phyloP scores from a whole-genome alignment of 1,140 invertebrate species.

The Drosophila sechellia region DNA sequence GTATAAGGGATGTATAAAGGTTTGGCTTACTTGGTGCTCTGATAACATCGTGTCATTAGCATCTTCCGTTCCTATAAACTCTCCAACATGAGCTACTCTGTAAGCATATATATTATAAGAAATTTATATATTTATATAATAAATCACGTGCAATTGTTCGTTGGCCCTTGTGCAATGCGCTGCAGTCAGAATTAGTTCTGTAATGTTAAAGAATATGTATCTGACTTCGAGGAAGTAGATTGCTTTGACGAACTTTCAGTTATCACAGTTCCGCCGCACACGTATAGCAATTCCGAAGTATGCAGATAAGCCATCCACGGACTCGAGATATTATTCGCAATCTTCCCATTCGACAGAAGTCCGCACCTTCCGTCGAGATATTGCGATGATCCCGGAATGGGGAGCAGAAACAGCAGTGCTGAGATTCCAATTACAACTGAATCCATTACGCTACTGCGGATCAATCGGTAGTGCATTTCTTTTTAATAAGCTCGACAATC shows the following conservation, averaged over 20 bases:
- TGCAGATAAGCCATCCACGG: slow-evolving; percentile 5
- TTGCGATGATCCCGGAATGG: neutral
- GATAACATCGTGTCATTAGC: neutral
- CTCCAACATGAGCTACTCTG: slow-evolving; percentile 5
- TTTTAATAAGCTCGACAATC: neutral
- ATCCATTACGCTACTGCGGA: neutral
- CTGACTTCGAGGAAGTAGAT: neutral
- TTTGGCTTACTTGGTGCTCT: neutral
- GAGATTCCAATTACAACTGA: slow-evolving; percentile 1
- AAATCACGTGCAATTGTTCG: neutral
- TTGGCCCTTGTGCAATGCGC: slow-evolving; percentile 4
- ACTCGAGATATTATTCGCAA: neutral
- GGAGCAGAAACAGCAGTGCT: neutral
- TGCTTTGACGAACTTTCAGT: neutral
- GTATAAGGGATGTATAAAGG: neutral
- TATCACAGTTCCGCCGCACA: slow-evolving; percentile 2
- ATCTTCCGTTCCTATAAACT: neutral
- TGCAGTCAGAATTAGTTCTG: neutral
- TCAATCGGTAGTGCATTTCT: neutral
- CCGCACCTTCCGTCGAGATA: slow-evolving; percentile 1
- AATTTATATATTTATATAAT: too few species aligned
- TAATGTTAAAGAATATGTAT: neutral
- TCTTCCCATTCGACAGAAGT: neutral
- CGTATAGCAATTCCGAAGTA: neutral
- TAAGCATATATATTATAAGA: neutral